A percentile compares a stretch with the other conserved stretches of the same genome.
phyloP scores from a whole-genome alignment of 2,888 invertebrate species.

The Caenorhabditis sp. region DNA sequence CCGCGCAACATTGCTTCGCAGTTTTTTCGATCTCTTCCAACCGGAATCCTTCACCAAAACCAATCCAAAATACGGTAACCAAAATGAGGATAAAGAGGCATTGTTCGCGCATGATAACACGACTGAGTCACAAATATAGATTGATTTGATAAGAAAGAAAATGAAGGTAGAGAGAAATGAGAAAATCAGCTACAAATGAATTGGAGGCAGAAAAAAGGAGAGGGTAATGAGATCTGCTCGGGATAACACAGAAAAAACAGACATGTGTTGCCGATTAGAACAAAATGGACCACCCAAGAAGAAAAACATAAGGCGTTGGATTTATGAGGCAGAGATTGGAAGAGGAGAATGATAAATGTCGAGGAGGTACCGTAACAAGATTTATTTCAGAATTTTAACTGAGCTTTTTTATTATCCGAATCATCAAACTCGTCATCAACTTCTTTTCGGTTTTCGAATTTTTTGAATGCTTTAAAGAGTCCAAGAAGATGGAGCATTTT shows the following conservation, averaged over 20 bases:
- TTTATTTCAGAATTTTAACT: background rate
- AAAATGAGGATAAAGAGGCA: background rate
- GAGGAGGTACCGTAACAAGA: no score
- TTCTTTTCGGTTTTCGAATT: conserved; percentile 6
- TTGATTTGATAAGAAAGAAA: no score
- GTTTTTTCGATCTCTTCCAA: conserved; percentile 4
- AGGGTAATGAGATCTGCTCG: background rate
- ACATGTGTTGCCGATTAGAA: background rate
- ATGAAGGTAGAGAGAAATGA: background rate
- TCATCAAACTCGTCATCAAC: background rate
- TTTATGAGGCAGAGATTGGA: background rate
- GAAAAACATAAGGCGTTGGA: background rate
- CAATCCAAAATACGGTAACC: conserved; percentile 1
- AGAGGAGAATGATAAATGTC: no score
- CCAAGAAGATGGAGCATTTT: conserved; percentile 49
- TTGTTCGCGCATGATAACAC: background rate
- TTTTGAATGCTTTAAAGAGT: conserved; percentile 21
- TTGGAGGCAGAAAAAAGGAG: background rate
- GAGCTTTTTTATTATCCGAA: conserved; percentile 1
- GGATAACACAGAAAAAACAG: background rate
- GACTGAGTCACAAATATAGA: no score
- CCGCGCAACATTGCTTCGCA: conserved; percentile 18
- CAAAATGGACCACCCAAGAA: background rate
- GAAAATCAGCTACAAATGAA: background rate
- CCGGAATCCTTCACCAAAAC: background rate